Percentiles rank a stretch among this genome's conserved stretches.
These are phyloP conservation scores for Incurvaria masculella DNA, from an alignment of 2,888 invertebrate species.

Conservation along the genomic window DNA sequence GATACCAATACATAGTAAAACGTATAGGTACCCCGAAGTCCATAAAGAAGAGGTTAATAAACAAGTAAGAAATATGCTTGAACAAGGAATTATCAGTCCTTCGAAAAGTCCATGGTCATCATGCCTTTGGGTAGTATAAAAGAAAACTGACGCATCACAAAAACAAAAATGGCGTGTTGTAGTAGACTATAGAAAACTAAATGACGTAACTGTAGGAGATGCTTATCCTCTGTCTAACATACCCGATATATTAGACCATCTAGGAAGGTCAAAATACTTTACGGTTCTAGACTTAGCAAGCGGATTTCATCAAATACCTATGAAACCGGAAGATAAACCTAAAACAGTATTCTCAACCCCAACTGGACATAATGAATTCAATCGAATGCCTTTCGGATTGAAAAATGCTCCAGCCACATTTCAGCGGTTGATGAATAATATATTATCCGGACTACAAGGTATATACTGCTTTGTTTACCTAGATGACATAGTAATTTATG, in stretches of 20 bases:
- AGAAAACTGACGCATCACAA: slow-evolving; percentile 5
- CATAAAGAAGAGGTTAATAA: slow-evolving; percentile 15
- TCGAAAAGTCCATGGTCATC: slow-evolving; percentile 9
- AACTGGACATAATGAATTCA: slow-evolving; percentile 13
- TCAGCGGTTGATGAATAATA: slow-evolving; percentile 20
- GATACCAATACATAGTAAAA: too few species aligned
- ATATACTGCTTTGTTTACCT: too few species aligned
- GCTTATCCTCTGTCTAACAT: slow-evolving; percentile 3
- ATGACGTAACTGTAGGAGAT: slow-evolving; percentile 1
- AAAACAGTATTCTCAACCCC: slow-evolving; percentile 15
- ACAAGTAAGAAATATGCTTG: slow-evolving; percentile 11
- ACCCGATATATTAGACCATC: not conserved
- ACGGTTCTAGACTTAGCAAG: slow-evolving; percentile 13
- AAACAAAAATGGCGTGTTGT: slow-evolving; percentile 8
- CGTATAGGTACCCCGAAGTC: slow-evolving; percentile 16
- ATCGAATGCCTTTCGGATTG: slow-evolving; percentile 15
- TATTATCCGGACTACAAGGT: slow-evolving; percentile 15
- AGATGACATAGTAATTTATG: too few species aligned
- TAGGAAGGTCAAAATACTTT: slow-evolving; percentile 11
- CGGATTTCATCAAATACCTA: slow-evolving; percentile 12
- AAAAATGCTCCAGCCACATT: too few species aligned
- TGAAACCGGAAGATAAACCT: slow-evolving; percentile 5
- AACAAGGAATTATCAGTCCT: slow-evolving; percentile 8
- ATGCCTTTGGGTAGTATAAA: slow-evolving; percentile 9
- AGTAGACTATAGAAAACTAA: too few species aligned